A percentile compares a stretch with the other conserved stretches of the same genome.
phyloP scores from a whole-genome alignment of 2,113 vertebrate genomes.

The Bujurquina vittata region DNA sequence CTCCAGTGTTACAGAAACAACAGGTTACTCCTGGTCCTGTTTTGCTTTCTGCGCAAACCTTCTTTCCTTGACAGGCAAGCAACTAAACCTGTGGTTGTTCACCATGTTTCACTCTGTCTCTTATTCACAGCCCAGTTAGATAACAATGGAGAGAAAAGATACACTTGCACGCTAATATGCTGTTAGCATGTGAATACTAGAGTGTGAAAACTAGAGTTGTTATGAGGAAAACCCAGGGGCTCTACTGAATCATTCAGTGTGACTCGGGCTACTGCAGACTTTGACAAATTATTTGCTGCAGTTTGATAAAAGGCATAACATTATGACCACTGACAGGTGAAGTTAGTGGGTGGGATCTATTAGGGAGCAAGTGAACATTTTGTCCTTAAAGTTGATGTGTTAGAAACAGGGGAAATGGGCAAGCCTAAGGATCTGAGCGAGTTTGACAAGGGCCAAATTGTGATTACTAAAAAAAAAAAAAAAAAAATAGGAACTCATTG shows the following conservation, averaged over 20 bases:
- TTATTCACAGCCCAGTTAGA: slow-evolving; percentile 39
- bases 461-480: too few species aligned
- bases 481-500: too few species aligned
- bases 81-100: slow-evolving; percentile 24
- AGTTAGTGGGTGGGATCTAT: too few species aligned
- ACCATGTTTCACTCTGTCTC: slow-evolving; percentile 28
- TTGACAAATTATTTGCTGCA: slow-evolving; percentile 6
- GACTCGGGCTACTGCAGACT: slow-evolving; percentile 19
- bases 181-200: background rate
- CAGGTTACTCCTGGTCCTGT: slow-evolving; percentile 8
- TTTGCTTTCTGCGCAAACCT: slow-evolving; percentile 14
- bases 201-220: slow-evolving; percentile 1
- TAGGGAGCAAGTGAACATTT: too few species aligned
- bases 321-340: too few species aligned
- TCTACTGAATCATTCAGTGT: slow-evolving; percentile 29
- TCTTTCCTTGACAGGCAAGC: slow-evolving; percentile 36
- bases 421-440: too few species aligned
- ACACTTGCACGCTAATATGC: slow-evolving; percentile 8
- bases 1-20: slow-evolving; percentile 36
- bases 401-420: too few species aligned
- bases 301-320: background rate
- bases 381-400: too few species aligned
- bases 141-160: slow-evolving; percentile 14
- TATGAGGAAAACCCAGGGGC: slow-evolving; percentile 10
- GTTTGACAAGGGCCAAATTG: too few species aligned